Conservation (phyloP, 2,113 vertebrate genomes). For the Sylvietta virens region DNA sequence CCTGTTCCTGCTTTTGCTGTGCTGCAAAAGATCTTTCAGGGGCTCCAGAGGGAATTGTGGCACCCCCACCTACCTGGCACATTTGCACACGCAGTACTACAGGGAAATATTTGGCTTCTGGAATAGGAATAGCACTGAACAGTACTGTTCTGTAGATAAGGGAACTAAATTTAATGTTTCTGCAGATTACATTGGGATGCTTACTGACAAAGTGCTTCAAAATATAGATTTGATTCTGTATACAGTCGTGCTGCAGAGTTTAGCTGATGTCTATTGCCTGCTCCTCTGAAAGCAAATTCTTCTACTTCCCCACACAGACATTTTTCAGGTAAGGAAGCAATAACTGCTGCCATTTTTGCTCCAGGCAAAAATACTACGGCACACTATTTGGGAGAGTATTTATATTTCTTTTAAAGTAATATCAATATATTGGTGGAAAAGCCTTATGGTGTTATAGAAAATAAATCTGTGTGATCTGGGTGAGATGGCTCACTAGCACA, state of each 20-base stretch:
- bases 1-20: neutral
- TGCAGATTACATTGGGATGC: neutral
- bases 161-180: neutral
- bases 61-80: neutral
- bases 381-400: neutral
- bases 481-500: neutral
- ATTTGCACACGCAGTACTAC: fast-evolving
- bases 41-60: neutral
- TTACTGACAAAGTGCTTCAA: neutral
- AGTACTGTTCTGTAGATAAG: neutral
- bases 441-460: neutral
- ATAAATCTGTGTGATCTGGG: neutral
- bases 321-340: neutral
- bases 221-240: neutral
- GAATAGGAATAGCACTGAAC: neutral
- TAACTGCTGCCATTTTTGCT: neutral
- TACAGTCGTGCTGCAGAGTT: neutral
- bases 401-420: neutral
- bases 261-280: neutral
- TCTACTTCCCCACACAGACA: fast-evolving
- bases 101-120: neutral
- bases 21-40: fast-evolving
- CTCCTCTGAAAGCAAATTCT: neutral
- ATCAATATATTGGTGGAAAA: neutral
- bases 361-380: neutral